Conservation (phyloP, 2,113 vertebrate species). For the Elephantulus edwardii region DNA sequence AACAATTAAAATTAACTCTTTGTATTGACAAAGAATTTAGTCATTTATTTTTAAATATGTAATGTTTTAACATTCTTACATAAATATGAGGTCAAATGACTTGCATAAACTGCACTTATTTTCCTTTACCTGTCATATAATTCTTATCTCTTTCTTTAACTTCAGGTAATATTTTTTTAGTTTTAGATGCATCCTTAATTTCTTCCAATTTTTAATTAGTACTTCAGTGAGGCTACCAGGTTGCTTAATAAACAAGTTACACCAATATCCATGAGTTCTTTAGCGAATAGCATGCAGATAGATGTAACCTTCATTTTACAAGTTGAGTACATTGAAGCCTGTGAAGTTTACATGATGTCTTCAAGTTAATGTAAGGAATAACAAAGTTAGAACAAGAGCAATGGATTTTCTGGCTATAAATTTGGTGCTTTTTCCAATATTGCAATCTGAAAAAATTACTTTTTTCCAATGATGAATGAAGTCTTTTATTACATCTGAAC, state of each 20-base stretch:
- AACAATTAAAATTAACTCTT: constrained; percentile 1
- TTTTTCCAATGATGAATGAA: background rate
- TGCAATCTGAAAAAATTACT: background rate
- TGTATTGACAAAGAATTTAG: background rate
- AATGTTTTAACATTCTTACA: background rate
- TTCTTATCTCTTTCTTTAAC: background rate
- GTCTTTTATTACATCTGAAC: background rate
- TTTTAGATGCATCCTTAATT: background rate
- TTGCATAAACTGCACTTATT: background rate
- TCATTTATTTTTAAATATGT: background rate
- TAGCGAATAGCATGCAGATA: background rate
- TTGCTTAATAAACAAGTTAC: background rate
- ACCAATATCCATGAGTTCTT: background rate
- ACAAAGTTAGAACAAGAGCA: background rate
- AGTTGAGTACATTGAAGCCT: background rate
- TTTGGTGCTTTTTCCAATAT: background rate
- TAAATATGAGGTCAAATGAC: background rate
- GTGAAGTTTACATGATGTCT: background rate
- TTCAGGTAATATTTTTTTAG: background rate
- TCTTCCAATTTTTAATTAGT: background rate
- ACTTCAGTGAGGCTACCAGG: background rate
- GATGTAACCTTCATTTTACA: background rate
- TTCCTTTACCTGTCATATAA: background rate
- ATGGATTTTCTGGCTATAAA: background rate
- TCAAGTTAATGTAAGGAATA: background rate